phyloP scores from a whole-genome alignment of 1,140 invertebrate genomes.

The Elysia chlorotica region DNA sequence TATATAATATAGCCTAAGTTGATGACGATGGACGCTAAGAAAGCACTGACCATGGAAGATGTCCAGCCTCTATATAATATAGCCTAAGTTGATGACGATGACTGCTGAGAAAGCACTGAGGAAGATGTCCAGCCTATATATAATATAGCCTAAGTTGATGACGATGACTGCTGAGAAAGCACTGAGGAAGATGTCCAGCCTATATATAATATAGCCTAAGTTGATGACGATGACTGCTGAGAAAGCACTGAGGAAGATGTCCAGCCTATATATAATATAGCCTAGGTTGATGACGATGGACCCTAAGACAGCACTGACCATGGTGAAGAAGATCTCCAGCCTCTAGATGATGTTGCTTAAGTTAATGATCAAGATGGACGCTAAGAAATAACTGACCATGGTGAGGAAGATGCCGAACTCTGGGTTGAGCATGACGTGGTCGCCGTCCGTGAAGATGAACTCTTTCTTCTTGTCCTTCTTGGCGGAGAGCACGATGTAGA shows the following conservation, averaged over 20 bases:
- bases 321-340: neutral
- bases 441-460: conserved; percentile 93
- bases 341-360: neutral
- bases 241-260: no score
- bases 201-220: neutral
- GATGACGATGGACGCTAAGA: neutral
- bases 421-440: conserved; percentile 88
- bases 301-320: neutral
- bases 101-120: no score
- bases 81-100: neutral
- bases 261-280: neutral
- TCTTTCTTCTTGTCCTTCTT: conserved; percentile 88
- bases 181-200: no score
- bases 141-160: no score
- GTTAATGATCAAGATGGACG: neutral
- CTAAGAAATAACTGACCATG: conserved; percentile 73
- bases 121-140: no score
- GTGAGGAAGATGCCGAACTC: conserved; percentile 98
- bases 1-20: neutral
- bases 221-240: neutral
- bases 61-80: neutral
- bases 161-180: no score
- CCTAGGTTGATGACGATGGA: neutral
- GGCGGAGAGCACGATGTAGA: conserved; percentile 87
- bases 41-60: neutral